Evolutionary conservation across 2,797 vertebrate genomes (phyloP), one percentile per base, ranked within the genome.

Genomic region (Toxotes lorentzi): DNA sequence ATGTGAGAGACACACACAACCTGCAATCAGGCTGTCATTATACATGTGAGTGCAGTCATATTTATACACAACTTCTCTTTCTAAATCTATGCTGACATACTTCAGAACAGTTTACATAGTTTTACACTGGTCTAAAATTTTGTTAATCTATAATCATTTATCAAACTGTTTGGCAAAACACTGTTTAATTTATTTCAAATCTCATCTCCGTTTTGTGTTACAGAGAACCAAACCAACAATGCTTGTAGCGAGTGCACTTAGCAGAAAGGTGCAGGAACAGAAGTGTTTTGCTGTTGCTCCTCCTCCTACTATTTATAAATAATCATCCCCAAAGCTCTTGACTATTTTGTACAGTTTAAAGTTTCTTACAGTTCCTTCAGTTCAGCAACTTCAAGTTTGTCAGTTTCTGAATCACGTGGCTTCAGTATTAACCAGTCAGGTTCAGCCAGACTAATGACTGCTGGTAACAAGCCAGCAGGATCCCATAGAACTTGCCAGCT

Each of bases 401-500:
- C 58, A 11, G 16, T 13, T 24, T 48, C 17, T 76, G 38, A 73
- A 86, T 57, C 62, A 58, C 45, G 23, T 62, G 47, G 58, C 59
- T 74, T 38, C 38, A 72, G 35, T 1, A 47, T 61, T 30, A 62
- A 63, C 41, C 56, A 50, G 43, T 67, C 48, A 51, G 51, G 35
- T 79, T 47, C 40, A n/a, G 54, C 27, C 34, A 57, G 51, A 54
- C 61, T 75, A 78, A 82, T 51, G 64, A 63, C 53, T 63, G 70
- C 64, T 79, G 81, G 82, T 61, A 54, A 73, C 14, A 24, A 62
- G 69, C 73, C 78, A 81, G 76, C 4, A 51, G 58, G 61, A 72
- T 80, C 76, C 21, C 68, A 60, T 48, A 62, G 34, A 59, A 68
- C 65, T 51, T 3, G 4, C 50, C 68, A 79, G 77, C 72, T 69